phyloP scores from a whole-genome alignment of 2,888 invertebrate species.

The Hirtodrosophila duncani region DNA sequence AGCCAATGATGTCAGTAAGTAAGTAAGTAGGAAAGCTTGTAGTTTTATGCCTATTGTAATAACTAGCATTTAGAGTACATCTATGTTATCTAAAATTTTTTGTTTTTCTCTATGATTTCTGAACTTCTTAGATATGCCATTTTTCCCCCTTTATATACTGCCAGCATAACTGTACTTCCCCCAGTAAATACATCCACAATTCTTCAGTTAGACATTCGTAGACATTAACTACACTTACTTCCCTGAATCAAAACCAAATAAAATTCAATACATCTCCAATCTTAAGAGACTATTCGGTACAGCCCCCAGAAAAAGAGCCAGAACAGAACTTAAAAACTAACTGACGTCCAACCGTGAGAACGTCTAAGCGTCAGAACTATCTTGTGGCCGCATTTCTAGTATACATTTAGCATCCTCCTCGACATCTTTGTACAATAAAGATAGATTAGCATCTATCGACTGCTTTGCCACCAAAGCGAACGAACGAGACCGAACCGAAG shows the following conservation, averaged over 20 bases:
- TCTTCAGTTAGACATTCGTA: too few species aligned
- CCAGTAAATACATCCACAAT: too few species aligned
- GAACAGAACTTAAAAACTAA: constrained; percentile 15
- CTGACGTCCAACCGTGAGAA: constrained; percentile 12
- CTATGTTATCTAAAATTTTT: too few species aligned
- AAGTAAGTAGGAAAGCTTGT: too few species aligned
- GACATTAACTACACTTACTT: too few species aligned
- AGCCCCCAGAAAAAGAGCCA: constrained; percentile 38
- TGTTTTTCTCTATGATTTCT: too few species aligned
- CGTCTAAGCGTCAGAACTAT: constrained; percentile 5
- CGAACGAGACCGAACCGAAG: constrained; percentile 27
- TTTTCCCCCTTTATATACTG: too few species aligned
- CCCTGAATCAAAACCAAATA: constrained; percentile 49
- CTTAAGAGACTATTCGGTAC: constrained; percentile 51
- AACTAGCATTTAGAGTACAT: too few species aligned
- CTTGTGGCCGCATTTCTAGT: constrained; percentile 18
- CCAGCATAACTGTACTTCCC: too few species aligned
- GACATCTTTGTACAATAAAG: constrained; percentile 67
- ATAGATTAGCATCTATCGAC: constrained; percentile 68
- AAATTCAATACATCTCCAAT: constrained; percentile 53
- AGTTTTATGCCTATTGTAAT: too few species aligned
- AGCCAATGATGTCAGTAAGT: too few species aligned
- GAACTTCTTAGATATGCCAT: too few species aligned
- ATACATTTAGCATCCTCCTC: constrained; percentile 64
- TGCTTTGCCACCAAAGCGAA: constrained; percentile 55